phyloP scores from a whole-genome alignment of 1,140 invertebrate species.

The Artemia franciscana region DNA sequence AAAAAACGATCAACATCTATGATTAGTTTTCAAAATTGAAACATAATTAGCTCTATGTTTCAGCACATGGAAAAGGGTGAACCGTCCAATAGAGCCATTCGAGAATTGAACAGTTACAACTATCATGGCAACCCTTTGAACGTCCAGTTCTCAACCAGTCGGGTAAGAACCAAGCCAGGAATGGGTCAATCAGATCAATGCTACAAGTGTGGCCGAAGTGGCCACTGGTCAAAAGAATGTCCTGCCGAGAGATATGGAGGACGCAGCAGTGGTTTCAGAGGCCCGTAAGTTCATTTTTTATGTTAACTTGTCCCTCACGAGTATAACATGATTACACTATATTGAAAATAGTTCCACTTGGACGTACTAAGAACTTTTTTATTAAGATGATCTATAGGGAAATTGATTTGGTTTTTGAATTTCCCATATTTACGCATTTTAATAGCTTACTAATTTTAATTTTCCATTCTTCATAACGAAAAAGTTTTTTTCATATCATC shows the following conservation, averaged over 20 bases:
- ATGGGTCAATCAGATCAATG: slow-evolving; percentile 87
- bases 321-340: too few species aligned
- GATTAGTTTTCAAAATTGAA: slow-evolving; percentile 6
- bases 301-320: too few species aligned
- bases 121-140: slow-evolving; percentile 67
- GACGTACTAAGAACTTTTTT: too few species aligned
- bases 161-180: slow-evolving; percentile 68
- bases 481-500: too few species aligned
- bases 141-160: slow-evolving; percentile 68
- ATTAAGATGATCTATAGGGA: too few species aligned
- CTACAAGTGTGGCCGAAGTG: slow-evolving; percentile 73
- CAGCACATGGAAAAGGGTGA: slow-evolving; percentile 51
- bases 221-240: slow-evolving; percentile 86
- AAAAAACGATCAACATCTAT: too few species aligned
- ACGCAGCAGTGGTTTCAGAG: neutral
- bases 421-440: too few species aligned
- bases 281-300: neutral
- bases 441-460: too few species aligned
- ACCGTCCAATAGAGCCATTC: slow-evolving; percentile 58
- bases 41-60: slow-evolving; percentile 1
- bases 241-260: slow-evolving; percentile 26
- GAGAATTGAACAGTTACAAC: slow-evolving; percentile 51
- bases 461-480: too few species aligned
- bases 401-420: too few species aligned
- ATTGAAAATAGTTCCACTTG: too few species aligned